Conservation (phyloP, 2,113 vertebrate species). For the Epinephelus cyanopodus region DNA sequence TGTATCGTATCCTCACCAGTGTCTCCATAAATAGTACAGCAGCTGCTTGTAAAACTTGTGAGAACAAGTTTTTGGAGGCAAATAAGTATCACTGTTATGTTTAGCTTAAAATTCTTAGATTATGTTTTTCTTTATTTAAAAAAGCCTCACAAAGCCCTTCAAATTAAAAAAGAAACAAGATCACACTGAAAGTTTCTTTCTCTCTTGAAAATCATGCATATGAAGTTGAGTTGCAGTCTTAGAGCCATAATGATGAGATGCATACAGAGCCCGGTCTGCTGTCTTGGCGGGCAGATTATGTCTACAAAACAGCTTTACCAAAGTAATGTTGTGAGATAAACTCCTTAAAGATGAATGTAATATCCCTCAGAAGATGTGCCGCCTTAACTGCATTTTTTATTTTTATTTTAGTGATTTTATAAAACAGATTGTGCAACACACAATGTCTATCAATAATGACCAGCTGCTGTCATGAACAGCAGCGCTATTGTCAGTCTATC, state of each 20-base stretch:
- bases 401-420: slow-evolving; percentile 3
- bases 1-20: background rate
- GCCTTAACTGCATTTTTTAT: background rate
- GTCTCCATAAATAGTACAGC: background rate
- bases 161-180: background rate
- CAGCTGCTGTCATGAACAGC: slow-evolving; percentile 21
- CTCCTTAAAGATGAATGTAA: background rate
- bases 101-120: background rate
- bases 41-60: background rate
- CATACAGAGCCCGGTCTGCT: background rate
- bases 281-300: background rate
- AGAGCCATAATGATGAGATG: background rate
- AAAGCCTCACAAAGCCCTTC: background rate
- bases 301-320: background rate
- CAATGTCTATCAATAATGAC: slow-evolving; percentile 2
- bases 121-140: background rate
- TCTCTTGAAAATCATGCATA: background rate
- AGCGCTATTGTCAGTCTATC: background rate
- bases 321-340: background rate
- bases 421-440: slow-evolving; percentile 8
- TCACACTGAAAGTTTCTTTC: too few species aligned
- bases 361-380: background rate
- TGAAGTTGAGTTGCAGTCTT: background rate
- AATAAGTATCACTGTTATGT: background rate
- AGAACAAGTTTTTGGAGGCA: background rate